A percentile compares a stretch with the other conserved stretches of the same genome.
Evolutionary conservation across 2,888 invertebrate species (phyloP).

Genomic region (Erebia epiphron): DNA sequence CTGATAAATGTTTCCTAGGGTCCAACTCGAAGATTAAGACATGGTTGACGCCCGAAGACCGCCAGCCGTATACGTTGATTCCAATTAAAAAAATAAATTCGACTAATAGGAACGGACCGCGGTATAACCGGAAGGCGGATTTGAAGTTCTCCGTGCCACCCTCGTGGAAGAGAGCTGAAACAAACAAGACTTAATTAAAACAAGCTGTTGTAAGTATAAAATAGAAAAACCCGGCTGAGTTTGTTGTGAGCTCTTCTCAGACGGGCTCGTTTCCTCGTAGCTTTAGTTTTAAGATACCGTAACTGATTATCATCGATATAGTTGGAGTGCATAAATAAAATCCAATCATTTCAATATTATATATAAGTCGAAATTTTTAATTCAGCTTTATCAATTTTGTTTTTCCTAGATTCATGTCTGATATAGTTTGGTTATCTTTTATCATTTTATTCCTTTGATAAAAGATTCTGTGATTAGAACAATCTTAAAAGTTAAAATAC

Average conservation of each 20-base stretch:
- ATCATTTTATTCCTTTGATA: neutral
- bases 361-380: neutral
- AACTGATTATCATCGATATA: too few species aligned
- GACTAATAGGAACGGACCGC: conserved; percentile 96
- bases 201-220: too few species aligned
- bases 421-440: neutral
- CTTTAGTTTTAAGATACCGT: too few species aligned
- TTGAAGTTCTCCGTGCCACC: conserved; percentile 88
- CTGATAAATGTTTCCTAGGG: conserved; percentile 95
- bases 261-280: too few species aligned
- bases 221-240: too few species aligned
- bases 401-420: neutral
- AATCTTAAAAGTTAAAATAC: neutral
- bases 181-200: conserved; percentile 46
- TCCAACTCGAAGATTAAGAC: conserved; percentile 98
- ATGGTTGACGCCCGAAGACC: conserved; percentile 98
- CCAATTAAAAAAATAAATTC: conserved; percentile 97
- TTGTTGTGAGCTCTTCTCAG: too few species aligned
- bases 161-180: conserved; percentile 89
- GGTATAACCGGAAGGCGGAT: conserved; percentile 95
- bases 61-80: conserved; percentile 98
- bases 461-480: conserved; percentile 8
- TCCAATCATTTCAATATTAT: neutral
- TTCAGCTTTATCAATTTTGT: neutral
- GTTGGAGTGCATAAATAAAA: too few species aligned